phyloP scores from a whole-genome alignment of 2,113 vertebrate species.

The Aspidoscelis tigris region DNA sequence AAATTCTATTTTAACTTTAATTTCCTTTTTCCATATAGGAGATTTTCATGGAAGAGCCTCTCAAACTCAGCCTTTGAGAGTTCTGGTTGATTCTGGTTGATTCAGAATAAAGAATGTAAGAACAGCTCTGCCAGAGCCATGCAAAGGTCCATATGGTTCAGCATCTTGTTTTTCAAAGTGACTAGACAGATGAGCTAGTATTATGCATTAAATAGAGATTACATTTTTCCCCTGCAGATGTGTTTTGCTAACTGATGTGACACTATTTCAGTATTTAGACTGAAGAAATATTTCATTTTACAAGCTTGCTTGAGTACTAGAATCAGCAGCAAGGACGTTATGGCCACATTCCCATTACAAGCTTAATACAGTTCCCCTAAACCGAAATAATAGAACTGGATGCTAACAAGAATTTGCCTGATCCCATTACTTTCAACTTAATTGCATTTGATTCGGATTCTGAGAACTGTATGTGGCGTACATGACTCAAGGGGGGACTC shows the following conservation, averaged over 20 bases:
- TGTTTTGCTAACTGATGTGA: neutral
- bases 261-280: no score
- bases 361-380: no score
- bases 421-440: no score
- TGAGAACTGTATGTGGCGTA: no score
- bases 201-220: neutral
- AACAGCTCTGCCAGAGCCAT: neutral
- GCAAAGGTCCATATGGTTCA: neutral
- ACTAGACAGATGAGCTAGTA: neutral
- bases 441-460: no score
- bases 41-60: neutral
- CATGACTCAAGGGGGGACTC: no score
- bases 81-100: neutral
- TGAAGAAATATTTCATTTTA: neutral
- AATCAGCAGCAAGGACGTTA: neutral
- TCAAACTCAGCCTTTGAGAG: neutral
- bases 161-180: neutral
- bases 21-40: neutral
- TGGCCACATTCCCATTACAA: no score
- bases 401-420: no score
- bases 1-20: slow-evolving; percentile 2
- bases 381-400: no score
- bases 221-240: neutral
- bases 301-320: neutral
- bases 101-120: slow-evolving; percentile 8